A percentile compares a stretch with the other conserved stretches of the same genome.
phyloP scores from a whole-genome alignment of 2,888 invertebrate genomes.

The Achlya flavicornis region DNA sequence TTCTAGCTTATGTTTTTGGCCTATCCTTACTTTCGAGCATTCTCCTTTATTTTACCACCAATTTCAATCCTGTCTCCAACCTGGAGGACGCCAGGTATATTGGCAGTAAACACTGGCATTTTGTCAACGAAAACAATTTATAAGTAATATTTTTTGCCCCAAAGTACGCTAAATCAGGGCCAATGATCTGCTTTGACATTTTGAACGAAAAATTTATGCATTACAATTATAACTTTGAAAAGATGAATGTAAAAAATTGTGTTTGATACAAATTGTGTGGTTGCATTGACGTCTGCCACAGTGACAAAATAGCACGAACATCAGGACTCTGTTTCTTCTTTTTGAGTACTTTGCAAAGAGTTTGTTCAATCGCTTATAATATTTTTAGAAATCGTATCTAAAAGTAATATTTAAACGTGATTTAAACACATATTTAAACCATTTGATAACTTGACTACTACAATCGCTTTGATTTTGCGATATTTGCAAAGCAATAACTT shows the following conservation, averaged over 20 bases:
- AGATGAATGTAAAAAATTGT: slow-evolving; percentile 23
- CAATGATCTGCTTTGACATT: slow-evolving; percentile 62
- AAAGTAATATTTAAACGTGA: no score
- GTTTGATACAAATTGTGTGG: slow-evolving; percentile 31
- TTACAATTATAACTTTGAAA: slow-evolving; percentile 52
- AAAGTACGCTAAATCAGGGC: slow-evolving; percentile 52
- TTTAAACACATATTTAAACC: no score
- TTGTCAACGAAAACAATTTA: slow-evolving; percentile 34
- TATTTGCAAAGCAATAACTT: not conserved
- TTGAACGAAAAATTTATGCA: slow-evolving; percentile 76
- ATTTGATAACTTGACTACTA: not conserved
- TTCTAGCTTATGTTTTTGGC: not conserved
- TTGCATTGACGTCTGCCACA: slow-evolving; percentile 31
- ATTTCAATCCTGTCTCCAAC: slow-evolving; percentile 77
- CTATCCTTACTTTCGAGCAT: slow-evolving; percentile 72
- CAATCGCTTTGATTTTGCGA: not conserved
- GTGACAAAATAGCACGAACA: slow-evolving; percentile 1
- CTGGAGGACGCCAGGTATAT: slow-evolving; percentile 68
- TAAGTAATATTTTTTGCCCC: slow-evolving; percentile 40
- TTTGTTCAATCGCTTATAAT: not conserved
- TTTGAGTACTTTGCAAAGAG: not conserved
- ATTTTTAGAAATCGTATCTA: not conserved
- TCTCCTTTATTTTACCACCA: slow-evolving; percentile 77
- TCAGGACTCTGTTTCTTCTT: not conserved
- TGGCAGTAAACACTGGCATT: slow-evolving; percentile 79